Evolutionary conservation across 2,888 invertebrate species (phyloP).

Genomic region (Meiosimyza decipiens): DNA sequence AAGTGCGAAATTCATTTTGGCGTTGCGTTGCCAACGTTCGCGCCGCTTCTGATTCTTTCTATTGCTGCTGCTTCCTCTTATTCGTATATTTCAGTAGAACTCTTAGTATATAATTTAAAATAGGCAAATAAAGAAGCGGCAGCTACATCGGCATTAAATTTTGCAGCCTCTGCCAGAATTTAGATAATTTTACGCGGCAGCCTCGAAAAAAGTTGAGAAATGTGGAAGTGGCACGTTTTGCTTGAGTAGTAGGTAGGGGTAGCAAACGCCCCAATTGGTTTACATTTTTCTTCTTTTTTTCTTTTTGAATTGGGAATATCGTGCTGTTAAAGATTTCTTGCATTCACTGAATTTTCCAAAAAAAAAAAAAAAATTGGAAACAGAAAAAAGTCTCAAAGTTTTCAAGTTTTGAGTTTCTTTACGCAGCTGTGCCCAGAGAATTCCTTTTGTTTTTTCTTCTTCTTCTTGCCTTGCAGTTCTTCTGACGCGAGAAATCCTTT

Average conservation of each 20-base stretch:
- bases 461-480: background rate
- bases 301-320: no score
- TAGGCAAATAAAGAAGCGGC: conserved; percentile 25
- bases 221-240: conserved; percentile 13
- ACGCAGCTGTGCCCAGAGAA: conserved; percentile 31
- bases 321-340: no score
- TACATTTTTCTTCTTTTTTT: no score
- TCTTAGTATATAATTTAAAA: conserved; percentile 64
- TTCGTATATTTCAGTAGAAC: conserved; percentile 46
- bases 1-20: conserved; percentile 60
- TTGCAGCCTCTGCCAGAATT: conserved; percentile 52
- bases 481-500: conserved; percentile 52
- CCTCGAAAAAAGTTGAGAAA: conserved; percentile 25
- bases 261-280: conserved; percentile 16
- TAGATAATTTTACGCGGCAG: conserved; percentile 53
- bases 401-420: conserved; percentile 25
- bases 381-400: conserved; percentile 29
- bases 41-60: conserved; percentile 8
- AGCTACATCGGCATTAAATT: conserved; percentile 51
- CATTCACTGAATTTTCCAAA: background rate
- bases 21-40: conserved; percentile 44
- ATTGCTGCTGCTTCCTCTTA: background rate
- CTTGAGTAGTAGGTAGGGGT: background rate
- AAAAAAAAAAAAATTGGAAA: background rate
- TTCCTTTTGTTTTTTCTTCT: background rate